Evolutionary conservation across 2,113 vertebrate species (phyloP).

Genomic region (Oxygymnocypris stewartii): DNA sequence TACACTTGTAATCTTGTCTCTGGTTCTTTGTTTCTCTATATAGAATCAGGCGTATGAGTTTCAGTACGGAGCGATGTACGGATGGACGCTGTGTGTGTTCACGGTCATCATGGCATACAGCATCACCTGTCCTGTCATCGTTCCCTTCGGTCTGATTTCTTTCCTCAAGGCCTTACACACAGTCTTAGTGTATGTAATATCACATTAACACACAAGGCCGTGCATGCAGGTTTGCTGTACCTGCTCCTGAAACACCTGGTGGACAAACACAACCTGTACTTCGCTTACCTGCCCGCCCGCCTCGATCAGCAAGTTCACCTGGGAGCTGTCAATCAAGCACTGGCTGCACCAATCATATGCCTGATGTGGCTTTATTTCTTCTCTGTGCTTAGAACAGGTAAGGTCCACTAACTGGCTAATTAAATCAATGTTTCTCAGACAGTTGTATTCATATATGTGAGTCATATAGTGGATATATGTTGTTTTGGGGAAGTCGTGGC

Average conservation of each 20-base stretch:
- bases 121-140: slow-evolving; percentile 93
- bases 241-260: slow-evolving; percentile 91
- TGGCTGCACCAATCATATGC: slow-evolving; percentile 92
- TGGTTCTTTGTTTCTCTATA: slow-evolving; percentile 28
- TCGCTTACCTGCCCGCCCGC: slow-evolving; percentile 85
- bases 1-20: slow-evolving; percentile 1
- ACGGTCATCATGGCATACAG: slow-evolving; percentile 96
- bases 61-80: slow-evolving; percentile 95
- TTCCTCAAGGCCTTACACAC: background rate
- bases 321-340: slow-evolving; percentile 88
- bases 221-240: slow-evolving; percentile 85
- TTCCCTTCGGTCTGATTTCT: slow-evolving; percentile 79
- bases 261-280: slow-evolving; percentile 94
- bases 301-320: slow-evolving; percentile 88
- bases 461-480: background rate
- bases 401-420: background rate
- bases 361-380: slow-evolving; percentile 96
- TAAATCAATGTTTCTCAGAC: background rate
- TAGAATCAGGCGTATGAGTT: slow-evolving; percentile 93
- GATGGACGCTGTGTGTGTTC: slow-evolving; percentile 91
- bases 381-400: slow-evolving; percentile 88
- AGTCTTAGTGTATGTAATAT: background rate
- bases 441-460: background rate
- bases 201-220: background rate
- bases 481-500: too few species aligned